Evolutionary conservation across 2,113 vertebrate genomes (phyloP).

Genomic region (Xiphophorus hellerii): DNA sequence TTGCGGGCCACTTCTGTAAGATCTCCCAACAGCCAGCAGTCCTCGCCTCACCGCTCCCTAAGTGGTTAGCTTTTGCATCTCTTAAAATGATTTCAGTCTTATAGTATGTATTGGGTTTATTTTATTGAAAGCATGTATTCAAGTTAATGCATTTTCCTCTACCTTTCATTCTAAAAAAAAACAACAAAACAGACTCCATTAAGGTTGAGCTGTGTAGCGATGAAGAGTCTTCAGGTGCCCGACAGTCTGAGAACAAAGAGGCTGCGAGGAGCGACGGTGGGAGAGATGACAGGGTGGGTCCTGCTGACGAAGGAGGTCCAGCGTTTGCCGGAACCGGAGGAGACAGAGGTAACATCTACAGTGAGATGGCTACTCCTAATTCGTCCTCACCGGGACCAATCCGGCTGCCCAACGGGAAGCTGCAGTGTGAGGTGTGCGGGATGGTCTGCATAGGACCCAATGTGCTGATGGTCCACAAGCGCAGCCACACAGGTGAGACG

Average conservation of each 20-base stretch:
- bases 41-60: constrained; percentile 89
- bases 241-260: constrained; percentile 82
- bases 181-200: constrained; percentile 82
- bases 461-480: constrained; percentile 97
- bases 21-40: constrained; percentile 92
- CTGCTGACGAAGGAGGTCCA: constrained; percentile 76
- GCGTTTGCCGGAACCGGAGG: constrained; percentile 72
- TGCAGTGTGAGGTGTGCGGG: constrained; percentile 95
- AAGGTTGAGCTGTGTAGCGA: constrained; percentile 96
- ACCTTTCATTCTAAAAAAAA: constrained; percentile 68
- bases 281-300: constrained; percentile 80
- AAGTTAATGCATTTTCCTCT: constrained; percentile 9
- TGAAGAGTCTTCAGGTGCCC: constrained; percentile 86
- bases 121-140: not conserved
- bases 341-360: constrained; percentile 83
- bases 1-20: constrained; percentile 86
- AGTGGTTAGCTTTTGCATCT: constrained; percentile 83
- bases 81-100: not conserved
- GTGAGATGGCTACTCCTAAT: constrained; percentile 84
- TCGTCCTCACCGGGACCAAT: constrained; percentile 89
- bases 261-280: constrained; percentile 68
- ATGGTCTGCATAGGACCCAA: constrained; percentile 98
- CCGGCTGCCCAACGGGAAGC: constrained; percentile 92
- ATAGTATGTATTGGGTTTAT: not conserved
- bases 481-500: constrained; percentile 94